Percentiles rank a stretch among this genome's conserved stretches.
phyloP scores from a whole-genome alignment of 2,888 invertebrate genomes.

The Cryptus armator region DNA sequence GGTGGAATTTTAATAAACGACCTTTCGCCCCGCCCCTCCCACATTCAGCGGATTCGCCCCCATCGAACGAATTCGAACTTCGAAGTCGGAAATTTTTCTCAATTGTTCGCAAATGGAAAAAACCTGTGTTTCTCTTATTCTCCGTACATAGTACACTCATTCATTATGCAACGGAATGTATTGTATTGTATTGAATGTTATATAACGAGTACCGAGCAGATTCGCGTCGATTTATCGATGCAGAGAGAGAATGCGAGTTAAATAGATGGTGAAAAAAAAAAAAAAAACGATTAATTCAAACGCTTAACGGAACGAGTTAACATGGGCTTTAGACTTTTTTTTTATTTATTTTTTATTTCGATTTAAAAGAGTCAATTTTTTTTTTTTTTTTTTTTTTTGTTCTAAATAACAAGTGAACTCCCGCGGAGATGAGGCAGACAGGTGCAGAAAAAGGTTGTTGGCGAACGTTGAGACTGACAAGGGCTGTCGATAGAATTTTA shows the following conservation, averaged over 20 bases:
- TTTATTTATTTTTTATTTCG: too few species aligned
- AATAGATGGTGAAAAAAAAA: neutral
- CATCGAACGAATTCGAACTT: neutral
- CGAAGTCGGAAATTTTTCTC: slow-evolving; percentile 1
- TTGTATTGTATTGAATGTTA: neutral
- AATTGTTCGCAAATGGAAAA: neutral
- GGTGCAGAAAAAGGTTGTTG: neutral
- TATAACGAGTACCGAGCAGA: neutral
- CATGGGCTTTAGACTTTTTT: too few species aligned
- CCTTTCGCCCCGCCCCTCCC: slow-evolving; percentile 18
- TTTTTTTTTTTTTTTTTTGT: neutral
- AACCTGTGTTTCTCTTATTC: neutral
- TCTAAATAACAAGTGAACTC: neutral
- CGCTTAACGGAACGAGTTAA: too few species aligned
- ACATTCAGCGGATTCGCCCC: neutral
- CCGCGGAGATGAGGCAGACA: neutral
- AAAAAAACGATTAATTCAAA: neutral
- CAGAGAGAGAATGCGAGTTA: neutral
- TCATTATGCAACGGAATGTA: neutral
- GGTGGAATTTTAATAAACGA: slow-evolving; percentile 73
- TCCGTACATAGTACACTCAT: neutral
- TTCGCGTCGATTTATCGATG: neutral
- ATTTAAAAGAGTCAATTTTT: too few species aligned
- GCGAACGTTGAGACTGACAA: slow-evolving; percentile 12
- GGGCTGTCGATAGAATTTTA: slow-evolving; percentile 8